Evolutionary conservation across 2,797 vertebrate genomes (phyloP).

Genomic region (Smutsia gigantea): DNA sequence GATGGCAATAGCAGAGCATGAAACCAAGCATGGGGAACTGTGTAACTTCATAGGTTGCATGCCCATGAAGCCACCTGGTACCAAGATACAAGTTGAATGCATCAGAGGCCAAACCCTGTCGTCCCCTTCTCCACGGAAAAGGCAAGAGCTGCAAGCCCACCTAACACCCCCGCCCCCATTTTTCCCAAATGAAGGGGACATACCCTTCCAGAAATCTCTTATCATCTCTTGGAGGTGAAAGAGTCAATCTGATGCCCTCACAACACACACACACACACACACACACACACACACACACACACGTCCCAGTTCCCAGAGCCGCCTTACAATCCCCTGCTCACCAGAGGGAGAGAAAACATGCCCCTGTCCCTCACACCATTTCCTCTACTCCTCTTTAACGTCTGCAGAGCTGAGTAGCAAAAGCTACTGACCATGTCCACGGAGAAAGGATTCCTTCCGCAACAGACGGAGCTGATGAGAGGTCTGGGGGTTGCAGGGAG

Average conservation of each 20-base stretch:
- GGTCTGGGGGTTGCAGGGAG: not conserved
- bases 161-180: not conserved
- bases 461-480: conserved; percentile 70
- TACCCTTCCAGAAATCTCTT: not conserved
- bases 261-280: not conserved
- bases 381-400: not conserved
- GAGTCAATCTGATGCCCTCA: not conserved
- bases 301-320: not conserved
- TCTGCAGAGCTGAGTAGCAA: not conserved
- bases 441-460: conserved; percentile 59
- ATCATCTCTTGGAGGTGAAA: not conserved
- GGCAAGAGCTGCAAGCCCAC: not conserved
- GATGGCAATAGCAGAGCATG: not conserved
- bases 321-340: not conserved
- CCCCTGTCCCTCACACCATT: not conserved
- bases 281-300: not conserved
- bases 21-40: not conserved
- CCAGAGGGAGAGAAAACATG: not conserved
- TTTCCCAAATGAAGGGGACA: not conserved
- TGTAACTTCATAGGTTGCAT: not conserved
- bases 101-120: not conserved
- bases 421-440: conserved; percentile 59
- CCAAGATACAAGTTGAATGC: not conserved
- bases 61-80: not conserved
- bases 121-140: not conserved